These are phyloP conservation scores for Lymantria monacha DNA, from an alignment of 2,888 invertebrate genomes.

Conservation along the genomic window DNA sequence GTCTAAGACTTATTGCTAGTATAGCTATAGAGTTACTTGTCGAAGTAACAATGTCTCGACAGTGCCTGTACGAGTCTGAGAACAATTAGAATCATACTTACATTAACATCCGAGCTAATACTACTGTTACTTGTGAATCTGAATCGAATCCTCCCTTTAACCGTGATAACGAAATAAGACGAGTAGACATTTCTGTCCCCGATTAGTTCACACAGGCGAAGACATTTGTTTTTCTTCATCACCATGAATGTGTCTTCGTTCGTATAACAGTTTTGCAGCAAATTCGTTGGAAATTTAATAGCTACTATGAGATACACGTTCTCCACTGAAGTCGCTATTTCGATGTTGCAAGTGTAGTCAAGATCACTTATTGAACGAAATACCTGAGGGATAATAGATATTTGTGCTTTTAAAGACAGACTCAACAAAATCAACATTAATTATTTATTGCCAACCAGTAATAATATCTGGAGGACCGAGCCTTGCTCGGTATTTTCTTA, in stretches of 20 bases:
- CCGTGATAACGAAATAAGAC: constrained; percentile 47
- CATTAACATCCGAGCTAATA: constrained; percentile 63
- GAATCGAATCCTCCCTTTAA: constrained; percentile 50
- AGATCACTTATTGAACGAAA: constrained; percentile 53
- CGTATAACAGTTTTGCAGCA: constrained; percentile 46
- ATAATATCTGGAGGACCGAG: no score
- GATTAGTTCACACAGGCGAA: constrained; percentile 52
- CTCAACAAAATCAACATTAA: no score
- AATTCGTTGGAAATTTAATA: constrained; percentile 54
- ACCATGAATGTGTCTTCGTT: constrained; percentile 57
- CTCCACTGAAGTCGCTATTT: constrained; percentile 47
- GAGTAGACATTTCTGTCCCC: constrained; percentile 30
- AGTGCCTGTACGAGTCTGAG: no score
- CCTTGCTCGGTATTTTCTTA: no score
- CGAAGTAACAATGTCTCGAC: no score
- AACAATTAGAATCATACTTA: no score
- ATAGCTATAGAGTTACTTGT: no score
- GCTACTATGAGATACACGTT: constrained; percentile 47
- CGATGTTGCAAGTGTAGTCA: constrained; percentile 62
- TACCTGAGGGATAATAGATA: constrained; percentile 40
- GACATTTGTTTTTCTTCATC: constrained; percentile 46
- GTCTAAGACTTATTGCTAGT: no score
- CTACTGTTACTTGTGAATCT: constrained; percentile 67
- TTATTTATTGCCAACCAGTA: no score
- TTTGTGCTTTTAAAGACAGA: no score